A percentile compares a stretch with the other conserved stretches of the same genome.
Evolutionary conservation across 1,140 invertebrate species (phyloP).

Genomic region (Danaus plexippus): DNA sequence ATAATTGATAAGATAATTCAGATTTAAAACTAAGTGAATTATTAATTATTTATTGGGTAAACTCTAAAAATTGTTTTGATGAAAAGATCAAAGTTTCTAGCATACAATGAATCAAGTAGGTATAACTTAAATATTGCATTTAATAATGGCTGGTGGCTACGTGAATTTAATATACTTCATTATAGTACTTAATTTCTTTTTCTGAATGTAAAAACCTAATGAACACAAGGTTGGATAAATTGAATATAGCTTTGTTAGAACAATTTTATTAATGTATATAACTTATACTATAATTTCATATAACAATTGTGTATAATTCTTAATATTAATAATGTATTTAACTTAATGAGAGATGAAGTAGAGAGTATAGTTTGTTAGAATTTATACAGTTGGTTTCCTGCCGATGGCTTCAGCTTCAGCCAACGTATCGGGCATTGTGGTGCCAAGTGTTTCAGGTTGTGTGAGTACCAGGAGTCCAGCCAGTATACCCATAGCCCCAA

Average conservation of each 20-base stretch:
- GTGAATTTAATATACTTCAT: no score
- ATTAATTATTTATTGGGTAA: no score
- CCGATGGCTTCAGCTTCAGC: slow-evolving; percentile 72
- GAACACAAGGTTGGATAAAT: neutral
- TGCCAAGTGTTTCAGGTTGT: slow-evolving; percentile 78
- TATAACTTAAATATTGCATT: no score
- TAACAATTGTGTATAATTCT: neutral
- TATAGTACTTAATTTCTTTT: no score
- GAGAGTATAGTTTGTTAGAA: slow-evolving; percentile 5
- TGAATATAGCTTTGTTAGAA: neutral
- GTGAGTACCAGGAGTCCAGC: slow-evolving; percentile 74
- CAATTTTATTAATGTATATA: slow-evolving; percentile 4
- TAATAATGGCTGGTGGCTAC: no score
- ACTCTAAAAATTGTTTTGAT: no score
- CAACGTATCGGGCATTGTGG: slow-evolving; percentile 77
- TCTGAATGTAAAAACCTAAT: neutral
- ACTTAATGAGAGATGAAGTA: neutral
- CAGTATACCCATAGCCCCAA: slow-evolving; percentile 72
- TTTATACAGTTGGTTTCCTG: slow-evolving; percentile 9
- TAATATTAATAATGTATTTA: no score
- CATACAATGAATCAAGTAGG: no score
- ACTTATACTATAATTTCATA: neutral
- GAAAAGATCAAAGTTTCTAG: no score
- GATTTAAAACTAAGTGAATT: no score
- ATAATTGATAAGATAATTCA: no score